A percentile compares a stretch with the other conserved stretches of the same genome.
Evolutionary conservation across 2,888 invertebrate species (phyloP).

Genomic region (Stenchaetothrips biformis): DNA sequence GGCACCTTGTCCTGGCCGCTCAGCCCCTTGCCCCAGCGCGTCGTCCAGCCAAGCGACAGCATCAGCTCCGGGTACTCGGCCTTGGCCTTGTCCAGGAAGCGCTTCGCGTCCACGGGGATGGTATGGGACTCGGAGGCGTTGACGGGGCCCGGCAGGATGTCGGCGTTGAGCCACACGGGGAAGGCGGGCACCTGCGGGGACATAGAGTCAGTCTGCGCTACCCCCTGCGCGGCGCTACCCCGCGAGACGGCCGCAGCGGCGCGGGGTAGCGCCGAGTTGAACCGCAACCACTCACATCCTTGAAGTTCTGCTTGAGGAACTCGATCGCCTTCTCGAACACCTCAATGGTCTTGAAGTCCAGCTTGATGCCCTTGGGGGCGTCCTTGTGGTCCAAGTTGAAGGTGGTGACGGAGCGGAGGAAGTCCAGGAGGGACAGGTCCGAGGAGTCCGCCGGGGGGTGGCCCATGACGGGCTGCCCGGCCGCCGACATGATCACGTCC

Average conservation of each 20-base stretch:
- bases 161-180: slow-evolving; percentile 85
- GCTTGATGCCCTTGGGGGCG: slow-evolving; percentile 67
- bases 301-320: slow-evolving; percentile 33
- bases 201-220: not conserved
- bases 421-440: slow-evolving; percentile 68
- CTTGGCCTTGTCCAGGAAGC: slow-evolving; percentile 54
- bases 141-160: slow-evolving; percentile 73
- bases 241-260: no score
- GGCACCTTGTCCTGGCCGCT: not conserved
- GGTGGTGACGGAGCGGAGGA: slow-evolving; percentile 50
- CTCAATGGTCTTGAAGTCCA: slow-evolving; percentile 80
- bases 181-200: slow-evolving; percentile 47
- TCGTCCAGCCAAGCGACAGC: not conserved
- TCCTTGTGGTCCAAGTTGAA: slow-evolving; percentile 41
- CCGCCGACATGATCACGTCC: slow-evolving; percentile 62
- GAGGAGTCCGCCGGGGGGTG: slow-evolving; percentile 71
- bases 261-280: no score
- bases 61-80: not conserved
- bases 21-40: not conserved
- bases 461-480: slow-evolving; percentile 72
- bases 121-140: slow-evolving; percentile 48
- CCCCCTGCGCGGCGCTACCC: no score
- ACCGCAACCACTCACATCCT: not conserved
- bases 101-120: slow-evolving; percentile 58
- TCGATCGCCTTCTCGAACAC: slow-evolving; percentile 51